phyloP scores from a whole-genome alignment of 2,888 invertebrate genomes.

The Leptodirus hochenwartii region DNA sequence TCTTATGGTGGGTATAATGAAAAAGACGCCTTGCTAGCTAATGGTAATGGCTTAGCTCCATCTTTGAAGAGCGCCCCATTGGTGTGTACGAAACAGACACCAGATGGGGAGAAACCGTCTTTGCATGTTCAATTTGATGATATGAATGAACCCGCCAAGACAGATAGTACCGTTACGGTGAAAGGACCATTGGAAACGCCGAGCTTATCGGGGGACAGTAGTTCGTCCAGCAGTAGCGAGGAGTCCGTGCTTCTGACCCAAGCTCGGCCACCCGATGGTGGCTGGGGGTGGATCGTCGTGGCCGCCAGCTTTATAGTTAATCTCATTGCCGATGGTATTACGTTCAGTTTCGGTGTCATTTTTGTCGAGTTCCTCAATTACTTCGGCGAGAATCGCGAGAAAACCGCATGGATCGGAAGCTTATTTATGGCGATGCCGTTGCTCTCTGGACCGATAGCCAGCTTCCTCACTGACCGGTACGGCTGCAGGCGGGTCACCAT shows the following conservation, averaged over 20 bases:
- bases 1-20: constrained; percentile 9
- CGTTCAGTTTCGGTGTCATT: constrained; percentile 82
- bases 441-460: constrained; percentile 68
- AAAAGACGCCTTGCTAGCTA: constrained; percentile 12
- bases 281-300: constrained; percentile 89
- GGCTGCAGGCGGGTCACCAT: constrained; percentile 68
- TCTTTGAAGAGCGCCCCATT: constrained; percentile 8
- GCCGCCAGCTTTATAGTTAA: constrained; percentile 78
- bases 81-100: constrained; percentile 11
- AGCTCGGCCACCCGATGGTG: constrained; percentile 66
- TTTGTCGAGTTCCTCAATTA: constrained; percentile 70
- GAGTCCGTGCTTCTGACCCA: constrained; percentile 46
- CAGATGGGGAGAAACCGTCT: constrained; percentile 23
- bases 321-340: constrained; percentile 81
- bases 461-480: constrained; percentile 64
- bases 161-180: constrained; percentile 12
- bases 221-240: constrained; percentile 37
- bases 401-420: constrained; percentile 80
- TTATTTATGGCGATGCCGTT: constrained; percentile 85
- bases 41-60: constrained; percentile 9
- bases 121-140: constrained; percentile 42
- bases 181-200: constrained; percentile 16
- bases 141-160: constrained; percentile 16
- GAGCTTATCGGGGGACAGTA: constrained; percentile 20
- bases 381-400: constrained; percentile 68